Evolutionary conservation across 2,888 invertebrate species (phyloP), one percentile per base, ranked within the genome.

Genomic region (Zootermopsis nevadensis): DNA sequence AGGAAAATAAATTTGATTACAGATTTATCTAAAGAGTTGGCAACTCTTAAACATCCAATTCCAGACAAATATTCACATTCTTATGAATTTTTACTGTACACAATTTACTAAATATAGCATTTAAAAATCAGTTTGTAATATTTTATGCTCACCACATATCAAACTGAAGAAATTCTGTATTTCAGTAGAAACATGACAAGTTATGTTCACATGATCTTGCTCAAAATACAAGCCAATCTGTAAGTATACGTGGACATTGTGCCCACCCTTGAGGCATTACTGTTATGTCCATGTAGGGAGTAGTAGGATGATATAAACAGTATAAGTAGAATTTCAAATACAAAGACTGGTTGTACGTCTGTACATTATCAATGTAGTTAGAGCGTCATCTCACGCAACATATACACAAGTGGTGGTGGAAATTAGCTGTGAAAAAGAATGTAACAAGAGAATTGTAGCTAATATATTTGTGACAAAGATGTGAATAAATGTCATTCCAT

Each of bases 231-330:
- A 19, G 19, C 48, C 48, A n/a, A 19, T 48, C 15, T 48, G n/a
- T 60, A 60, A n/a, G 60, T 60, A 60, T n/a, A 60, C n/a, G 27
- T 60, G 60, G 60, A 60, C 60, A 60, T n/a, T n/a, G 8, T 60
- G 48, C 48, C 48, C 15, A 19, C 4, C 48, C 19, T 6, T 1
- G 3, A 3, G 48, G 7, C 60, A 27, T 60, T n/a, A 4, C 27
- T 60, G 60, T 27, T 27, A 27, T 60, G 60, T 60, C 60, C 60
- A n/a, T 60, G n/a, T 60, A 60, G 60, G n/a, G 1, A 48, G 19
- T 60, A 15, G n/a, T 60, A 60, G 6, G 6, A 60, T n/a, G 27
- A 60, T 8, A n/a, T 1, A 3, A 2, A 8, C 6, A 60, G 24
- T 3, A 60, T n/a, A n/a, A 27, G 10, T 60, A 60, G 4, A n/a